phyloP scores from a whole-genome alignment of 1,140 invertebrate species.

The Drosophila takahashii region DNA sequence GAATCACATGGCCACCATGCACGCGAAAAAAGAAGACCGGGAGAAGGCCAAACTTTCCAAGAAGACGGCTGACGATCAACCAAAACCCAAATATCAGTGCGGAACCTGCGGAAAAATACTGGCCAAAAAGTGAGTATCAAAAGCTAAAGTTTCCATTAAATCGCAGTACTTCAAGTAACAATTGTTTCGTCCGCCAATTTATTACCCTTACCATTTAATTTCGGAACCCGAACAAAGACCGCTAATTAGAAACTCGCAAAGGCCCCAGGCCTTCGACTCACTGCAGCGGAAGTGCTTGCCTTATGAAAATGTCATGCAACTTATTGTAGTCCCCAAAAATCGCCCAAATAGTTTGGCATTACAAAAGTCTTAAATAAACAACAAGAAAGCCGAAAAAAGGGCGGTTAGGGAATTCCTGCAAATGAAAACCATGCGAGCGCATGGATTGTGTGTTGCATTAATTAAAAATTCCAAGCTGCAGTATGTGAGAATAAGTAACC shows the following conservation, averaged over 20 bases:
- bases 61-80: background rate
- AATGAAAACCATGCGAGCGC: slow-evolving; percentile 52
- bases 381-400: slow-evolving; percentile 30
- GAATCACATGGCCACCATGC: slow-evolving; percentile 86
- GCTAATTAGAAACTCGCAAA: slow-evolving; percentile 45
- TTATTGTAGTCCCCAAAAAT: slow-evolving; percentile 37
- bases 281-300: slow-evolving; percentile 4
- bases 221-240: slow-evolving; percentile 15
- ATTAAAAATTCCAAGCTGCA: slow-evolving; percentile 77
- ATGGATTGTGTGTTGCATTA: slow-evolving; percentile 64
- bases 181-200: background rate
- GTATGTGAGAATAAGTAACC: slow-evolving; percentile 29
- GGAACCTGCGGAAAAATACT: slow-evolving; percentile 87
- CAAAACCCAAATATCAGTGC: slow-evolving; percentile 85
- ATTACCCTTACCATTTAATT: background rate
- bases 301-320: slow-evolving; percentile 62
- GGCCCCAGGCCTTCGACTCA: slow-evolving; percentile 27
- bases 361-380: slow-evolving; percentile 33
- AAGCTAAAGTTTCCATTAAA: background rate
- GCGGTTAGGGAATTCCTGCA: slow-evolving; percentile 41
- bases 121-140: slow-evolving; percentile 87
- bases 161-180: background rate
- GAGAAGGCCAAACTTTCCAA: background rate
- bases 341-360: slow-evolving; percentile 39
- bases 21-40: slow-evolving; percentile 51